Conservation (phyloP, 2,888 invertebrate species). For the Calliphora vomitoria region DNA sequence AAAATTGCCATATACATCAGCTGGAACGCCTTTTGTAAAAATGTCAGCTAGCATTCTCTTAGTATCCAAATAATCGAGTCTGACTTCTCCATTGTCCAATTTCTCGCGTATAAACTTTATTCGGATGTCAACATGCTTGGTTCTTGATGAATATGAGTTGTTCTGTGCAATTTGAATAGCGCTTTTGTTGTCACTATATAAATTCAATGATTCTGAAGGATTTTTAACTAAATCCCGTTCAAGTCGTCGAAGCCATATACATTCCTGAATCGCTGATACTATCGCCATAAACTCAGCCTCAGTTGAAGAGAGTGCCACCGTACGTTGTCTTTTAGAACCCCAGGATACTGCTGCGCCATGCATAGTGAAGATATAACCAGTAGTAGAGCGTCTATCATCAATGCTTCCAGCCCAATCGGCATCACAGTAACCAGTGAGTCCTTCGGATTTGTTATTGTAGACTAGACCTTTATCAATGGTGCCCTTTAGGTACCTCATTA, state of each 20-base stretch:
- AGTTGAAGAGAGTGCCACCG: slow-evolving; percentile 72
- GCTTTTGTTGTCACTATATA: slow-evolving; percentile 7
- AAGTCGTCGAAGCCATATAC: too few species aligned
- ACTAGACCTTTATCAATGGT: slow-evolving; percentile 46
- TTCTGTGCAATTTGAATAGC: slow-evolving; percentile 12
- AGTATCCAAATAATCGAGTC: not conserved
- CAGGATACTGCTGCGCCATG: slow-evolving; percentile 70
- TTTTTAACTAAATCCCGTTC: not conserved
- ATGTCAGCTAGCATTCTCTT: not conserved
- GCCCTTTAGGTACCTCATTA: slow-evolving; percentile 69
- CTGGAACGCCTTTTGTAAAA: slow-evolving; percentile 12
- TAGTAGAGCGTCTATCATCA: slow-evolving; percentile 64
- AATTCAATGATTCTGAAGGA: not conserved
- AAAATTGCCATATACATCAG: not conserved
- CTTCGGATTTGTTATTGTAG: slow-evolving; percentile 22
- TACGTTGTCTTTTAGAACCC: slow-evolving; percentile 70
- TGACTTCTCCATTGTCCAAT: not conserved
- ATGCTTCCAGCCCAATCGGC: slow-evolving; percentile 68
- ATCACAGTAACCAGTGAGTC: slow-evolving; percentile 64
- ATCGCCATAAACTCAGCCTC: slow-evolving; percentile 75
- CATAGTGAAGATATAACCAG: slow-evolving; percentile 63
- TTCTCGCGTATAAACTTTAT: slow-evolving; percentile 20
- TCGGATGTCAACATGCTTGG: not conserved
- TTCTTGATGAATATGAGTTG: slow-evolving; percentile 20
- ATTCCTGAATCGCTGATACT: slow-evolving; percentile 70